Evolutionary conservation across 2,113 vertebrate genomes (phyloP).

Genomic region (Microcebus jonahi): DNA sequence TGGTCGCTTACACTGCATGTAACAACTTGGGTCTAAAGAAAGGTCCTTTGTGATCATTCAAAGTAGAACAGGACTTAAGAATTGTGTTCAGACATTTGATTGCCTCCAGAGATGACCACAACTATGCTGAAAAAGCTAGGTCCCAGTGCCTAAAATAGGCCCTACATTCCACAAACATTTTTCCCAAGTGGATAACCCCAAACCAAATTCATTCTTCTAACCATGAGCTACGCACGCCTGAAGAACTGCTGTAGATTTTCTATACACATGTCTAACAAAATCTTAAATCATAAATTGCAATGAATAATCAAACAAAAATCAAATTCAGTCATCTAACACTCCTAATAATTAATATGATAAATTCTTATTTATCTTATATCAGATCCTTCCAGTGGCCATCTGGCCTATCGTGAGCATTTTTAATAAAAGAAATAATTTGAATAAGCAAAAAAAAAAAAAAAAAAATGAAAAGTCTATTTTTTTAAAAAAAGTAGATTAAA

Average conservation of each 20-base stretch:
- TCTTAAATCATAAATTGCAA: background rate
- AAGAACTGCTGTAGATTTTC: background rate
- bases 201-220: background rate
- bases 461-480: background rate
- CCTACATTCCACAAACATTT: conserved; percentile 3
- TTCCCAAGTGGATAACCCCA: background rate
- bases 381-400: no score
- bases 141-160: background rate
- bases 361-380: no score
- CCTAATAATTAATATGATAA: no score
- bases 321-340: background rate
- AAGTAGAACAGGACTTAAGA: background rate
- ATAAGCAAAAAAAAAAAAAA: no score
- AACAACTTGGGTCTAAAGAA: background rate
- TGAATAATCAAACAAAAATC: background rate
- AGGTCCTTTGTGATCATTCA: background rate
- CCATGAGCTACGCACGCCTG: rapidly evolving
- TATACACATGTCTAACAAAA: background rate
- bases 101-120: conserved; percentile 24
- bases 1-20: no score
- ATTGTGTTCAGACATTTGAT: background rate
- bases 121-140: conserved; percentile 23
- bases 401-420: no score
- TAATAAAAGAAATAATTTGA: no score
- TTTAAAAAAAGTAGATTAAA: background rate